These are phyloP conservation scores for Pollimyrus isidori DNA, from an alignment of 2,113 vertebrate species.

Conservation along the genomic window DNA sequence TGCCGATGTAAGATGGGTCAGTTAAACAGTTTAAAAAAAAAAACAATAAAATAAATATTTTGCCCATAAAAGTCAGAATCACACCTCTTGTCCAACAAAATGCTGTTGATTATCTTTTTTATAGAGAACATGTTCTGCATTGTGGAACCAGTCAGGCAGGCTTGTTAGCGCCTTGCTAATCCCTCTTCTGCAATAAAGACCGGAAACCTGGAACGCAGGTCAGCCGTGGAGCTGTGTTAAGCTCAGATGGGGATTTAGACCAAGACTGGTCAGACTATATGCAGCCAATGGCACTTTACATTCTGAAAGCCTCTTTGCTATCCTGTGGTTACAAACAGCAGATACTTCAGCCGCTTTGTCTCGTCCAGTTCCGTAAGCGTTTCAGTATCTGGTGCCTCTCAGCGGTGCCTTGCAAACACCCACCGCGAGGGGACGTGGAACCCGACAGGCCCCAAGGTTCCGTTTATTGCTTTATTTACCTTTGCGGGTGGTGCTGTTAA, in stretches of 20 bases:
- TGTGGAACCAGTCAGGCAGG: not conserved
- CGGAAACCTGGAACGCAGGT: not conserved
- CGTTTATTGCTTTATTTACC: not conserved
- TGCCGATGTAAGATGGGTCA: not conserved
- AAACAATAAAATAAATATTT: not conserved
- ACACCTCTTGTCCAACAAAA: not conserved
- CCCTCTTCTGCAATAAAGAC: not conserved
- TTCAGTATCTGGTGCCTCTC: not conserved
- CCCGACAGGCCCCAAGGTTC: not conserved
- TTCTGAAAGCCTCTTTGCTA: not conserved
- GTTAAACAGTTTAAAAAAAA: not conserved
- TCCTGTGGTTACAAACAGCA: not conserved
- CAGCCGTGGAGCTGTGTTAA: not conserved
- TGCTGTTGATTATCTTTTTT: not conserved
- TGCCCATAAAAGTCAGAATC: not conserved
- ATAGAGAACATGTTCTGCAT: not conserved
- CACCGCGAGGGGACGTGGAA: not conserved
- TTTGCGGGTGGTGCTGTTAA: not conserved
- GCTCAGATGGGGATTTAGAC: not conserved
- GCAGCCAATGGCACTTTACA: not conserved
- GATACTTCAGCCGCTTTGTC: not conserved
- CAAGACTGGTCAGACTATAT: not conserved
- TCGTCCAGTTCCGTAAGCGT: not conserved
- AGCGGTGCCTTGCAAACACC: not conserved
- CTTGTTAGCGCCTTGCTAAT: not conserved